Base-by-base conservation (phyloP, 2,888 invertebrate genomes). In the Microchrysa polita region DNA sequence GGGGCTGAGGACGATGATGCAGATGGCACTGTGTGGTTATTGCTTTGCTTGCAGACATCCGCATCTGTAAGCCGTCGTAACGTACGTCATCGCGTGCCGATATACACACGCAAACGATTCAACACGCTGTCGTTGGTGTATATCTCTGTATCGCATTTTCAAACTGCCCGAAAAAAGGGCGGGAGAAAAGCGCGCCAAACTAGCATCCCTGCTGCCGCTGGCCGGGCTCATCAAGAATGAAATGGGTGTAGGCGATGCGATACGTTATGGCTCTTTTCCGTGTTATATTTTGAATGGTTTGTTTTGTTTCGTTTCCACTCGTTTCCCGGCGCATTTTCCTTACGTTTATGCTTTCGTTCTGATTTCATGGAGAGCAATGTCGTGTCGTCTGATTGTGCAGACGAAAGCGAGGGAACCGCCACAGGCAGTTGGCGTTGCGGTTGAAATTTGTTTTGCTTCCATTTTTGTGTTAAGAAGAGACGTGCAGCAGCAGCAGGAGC, bases 131-230 rank as follows among this genome's bases (percentile, higher is more conserved):
- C n/a, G n/a, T 34, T 34, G 4, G 7, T 34, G 27, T 34, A 7
- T 7, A 34, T 65, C 20, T 10, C 5, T 63, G 63, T 42, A 48
- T 34, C 27, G 2, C 27, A n/a, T 65, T n/a, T 65, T 48, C n/a
- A 16, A 52, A 69, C 69, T 72, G 60, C 60, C 59, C 60, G 72
- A 72, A 72, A 77, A 78, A 78, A 77, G 78, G 78, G 78, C 78
- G 78, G 77, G 78, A 78, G 78, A 78, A 77, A 78, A 76, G 75
- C 78, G 78, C 77, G 78, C 77, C 78, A 78, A 77, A 78, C 76
- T 22, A n/a, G 44, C 10, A 20, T 53, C 67, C 55, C n/a, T n/a
- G n/a, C n/a, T n/a, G n/a, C n/a, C n/a, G n/a, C 48, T 9, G 34
- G 55, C 23, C 16, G 2, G 61, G 14, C 18, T 67, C 53, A n/a